Conservation (phyloP, 2,888 invertebrate genomes). For the Coenonympha glycerion region DNA sequence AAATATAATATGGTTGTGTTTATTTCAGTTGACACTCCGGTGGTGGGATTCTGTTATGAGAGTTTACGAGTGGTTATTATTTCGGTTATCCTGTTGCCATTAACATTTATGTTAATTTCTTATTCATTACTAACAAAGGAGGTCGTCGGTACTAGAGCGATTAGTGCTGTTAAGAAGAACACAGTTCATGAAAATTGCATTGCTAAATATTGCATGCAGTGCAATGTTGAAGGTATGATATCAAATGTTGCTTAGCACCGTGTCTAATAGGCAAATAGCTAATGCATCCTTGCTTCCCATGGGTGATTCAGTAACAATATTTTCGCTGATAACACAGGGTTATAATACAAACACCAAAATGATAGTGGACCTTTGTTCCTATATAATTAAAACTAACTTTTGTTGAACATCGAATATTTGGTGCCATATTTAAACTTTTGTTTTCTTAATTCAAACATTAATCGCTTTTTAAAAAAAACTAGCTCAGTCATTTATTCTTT, state of each 20-base stretch:
- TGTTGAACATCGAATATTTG: too few relatives aligned
- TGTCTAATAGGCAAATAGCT: too few relatives aligned
- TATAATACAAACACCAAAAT: too few relatives aligned
- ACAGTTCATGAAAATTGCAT: slow-evolving; percentile 21
- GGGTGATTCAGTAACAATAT: too few relatives aligned
- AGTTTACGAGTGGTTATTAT: slow-evolving; percentile 42
- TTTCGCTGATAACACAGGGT: too few relatives aligned
- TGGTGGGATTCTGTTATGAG: slow-evolving; percentile 51
- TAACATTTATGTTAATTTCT: slow-evolving; percentile 40
- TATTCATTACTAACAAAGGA: slow-evolving; percentile 50
- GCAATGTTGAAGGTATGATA: slow-evolving; percentile 32
- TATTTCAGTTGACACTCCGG: slow-evolving; percentile 56
- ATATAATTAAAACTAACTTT: too few relatives aligned
- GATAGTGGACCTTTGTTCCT: too few relatives aligned
- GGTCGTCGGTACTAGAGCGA: slow-evolving; percentile 9
- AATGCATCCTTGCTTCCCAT: too few relatives aligned
- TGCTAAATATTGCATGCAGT: slow-evolving; percentile 21
- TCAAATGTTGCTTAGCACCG: background rate
- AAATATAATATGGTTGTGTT: slow-evolving; percentile 11
- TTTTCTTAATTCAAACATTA: too few relatives aligned
- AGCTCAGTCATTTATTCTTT: too few relatives aligned
- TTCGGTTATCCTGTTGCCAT: slow-evolving; percentile 40
- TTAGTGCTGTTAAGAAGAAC: slow-evolving; percentile 16
- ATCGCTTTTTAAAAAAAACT: too few relatives aligned
- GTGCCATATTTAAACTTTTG: too few relatives aligned